Percentiles rank a stretch among this genome's conserved stretches.
phyloP scores from a whole-genome alignment of 2,888 invertebrate genomes.

The Alviniconcha strummeri region DNA sequence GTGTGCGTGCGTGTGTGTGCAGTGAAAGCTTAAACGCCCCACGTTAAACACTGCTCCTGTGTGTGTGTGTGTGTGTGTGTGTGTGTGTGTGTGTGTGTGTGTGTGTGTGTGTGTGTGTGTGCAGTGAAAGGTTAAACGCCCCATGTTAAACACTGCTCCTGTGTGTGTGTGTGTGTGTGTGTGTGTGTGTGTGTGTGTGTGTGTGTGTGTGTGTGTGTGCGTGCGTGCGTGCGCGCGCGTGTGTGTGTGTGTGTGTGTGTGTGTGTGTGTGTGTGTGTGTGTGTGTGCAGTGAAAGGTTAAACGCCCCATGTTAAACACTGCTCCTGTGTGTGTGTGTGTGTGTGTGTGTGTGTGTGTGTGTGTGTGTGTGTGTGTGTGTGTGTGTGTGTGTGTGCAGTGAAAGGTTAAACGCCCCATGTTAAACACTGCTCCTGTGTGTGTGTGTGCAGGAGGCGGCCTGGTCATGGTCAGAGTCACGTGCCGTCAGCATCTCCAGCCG shows the following conservation, averaged over 20 bases:
- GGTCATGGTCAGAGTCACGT: not conserved
- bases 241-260: conserved; percentile 4
- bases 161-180: conserved; percentile 11
- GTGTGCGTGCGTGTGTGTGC: conserved; percentile 7
- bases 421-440: too few relatives aligned
- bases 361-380: conserved; percentile 3
- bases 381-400: too few relatives aligned
- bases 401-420: too few relatives aligned
- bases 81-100: conserved; percentile 11
- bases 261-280: conserved; percentile 15
- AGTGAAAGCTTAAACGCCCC: too few relatives aligned
- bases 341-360: conserved; percentile 2
- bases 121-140: too few relatives aligned
- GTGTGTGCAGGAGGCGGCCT: not conserved
- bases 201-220: conserved; percentile 13
- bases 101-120: conserved; percentile 2
- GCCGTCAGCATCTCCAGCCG: not conserved
- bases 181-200: conserved; percentile 9
- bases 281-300: too few relatives aligned
- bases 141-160: too few relatives aligned
- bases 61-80: conserved; percentile 13
- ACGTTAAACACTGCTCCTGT: too few relatives aligned
- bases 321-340: not conserved
- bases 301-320: too few relatives aligned
- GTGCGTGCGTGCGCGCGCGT: not conserved